Evolutionary conservation across 2,888 invertebrate genomes (phyloP).

Genomic region (Gnatocerus cornutus): DNA sequence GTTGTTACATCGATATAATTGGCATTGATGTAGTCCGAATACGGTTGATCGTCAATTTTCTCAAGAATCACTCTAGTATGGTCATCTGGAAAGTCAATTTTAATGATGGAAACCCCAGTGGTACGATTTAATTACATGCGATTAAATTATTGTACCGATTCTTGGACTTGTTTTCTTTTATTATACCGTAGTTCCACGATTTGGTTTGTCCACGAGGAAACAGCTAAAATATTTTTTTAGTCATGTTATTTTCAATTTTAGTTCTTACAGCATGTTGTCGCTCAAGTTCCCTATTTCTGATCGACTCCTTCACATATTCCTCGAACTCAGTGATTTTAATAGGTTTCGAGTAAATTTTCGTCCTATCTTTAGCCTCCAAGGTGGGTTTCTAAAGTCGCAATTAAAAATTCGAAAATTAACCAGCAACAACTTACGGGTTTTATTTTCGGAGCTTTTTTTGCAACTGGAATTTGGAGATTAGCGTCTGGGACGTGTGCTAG

Average conservation of each 20-base stretch:
- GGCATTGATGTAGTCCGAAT: slow-evolving; percentile 74
- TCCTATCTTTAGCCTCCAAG: slow-evolving; percentile 2
- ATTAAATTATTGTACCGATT: slow-evolving; percentile 71
- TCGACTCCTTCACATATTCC: slow-evolving; percentile 66
- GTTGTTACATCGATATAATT: slow-evolving; percentile 71
- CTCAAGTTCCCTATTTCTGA: slow-evolving; percentile 60
- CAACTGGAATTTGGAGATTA: neutral
- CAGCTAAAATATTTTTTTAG: slow-evolving; percentile 58
- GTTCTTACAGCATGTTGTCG: slow-evolving; percentile 53
- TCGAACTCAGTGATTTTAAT: slow-evolving; percentile 67
- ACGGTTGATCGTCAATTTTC: slow-evolving; percentile 67
- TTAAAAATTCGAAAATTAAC: neutral
- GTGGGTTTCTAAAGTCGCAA: neutral
- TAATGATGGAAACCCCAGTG: neutral
- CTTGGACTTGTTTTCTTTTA: slow-evolving; percentile 69
- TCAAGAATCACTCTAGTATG: slow-evolving; percentile 71
- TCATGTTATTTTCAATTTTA: neutral
- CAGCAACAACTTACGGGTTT: neutral
- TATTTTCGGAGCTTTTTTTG: slow-evolving; percentile 12
- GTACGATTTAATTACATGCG: slow-evolving; percentile 69
- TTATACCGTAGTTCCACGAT: slow-evolving; percentile 67
- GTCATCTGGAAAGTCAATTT: slow-evolving; percentile 67
- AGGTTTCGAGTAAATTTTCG: slow-evolving; percentile 46
- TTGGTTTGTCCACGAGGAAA: slow-evolving; percentile 69
- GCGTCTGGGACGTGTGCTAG: neutral